A percentile compares a stretch with the other conserved stretches of the same genome.
Conservation (phyloP, 2,888 invertebrate species). For the Timema cristinae region DNA sequence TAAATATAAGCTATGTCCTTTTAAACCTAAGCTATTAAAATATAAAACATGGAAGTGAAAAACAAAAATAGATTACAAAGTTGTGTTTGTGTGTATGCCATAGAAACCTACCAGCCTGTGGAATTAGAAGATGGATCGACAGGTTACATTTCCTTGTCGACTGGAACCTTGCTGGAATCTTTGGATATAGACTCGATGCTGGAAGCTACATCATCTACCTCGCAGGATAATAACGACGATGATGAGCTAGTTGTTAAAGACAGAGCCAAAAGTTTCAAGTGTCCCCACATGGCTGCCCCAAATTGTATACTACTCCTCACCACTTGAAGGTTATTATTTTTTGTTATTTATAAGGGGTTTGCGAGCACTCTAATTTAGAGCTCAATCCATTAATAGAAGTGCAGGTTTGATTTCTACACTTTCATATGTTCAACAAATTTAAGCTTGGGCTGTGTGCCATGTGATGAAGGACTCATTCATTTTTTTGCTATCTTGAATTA, state of each 20-base stretch:
- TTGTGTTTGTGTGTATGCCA: conserved; percentile 15
- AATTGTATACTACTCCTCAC: conserved; percentile 49
- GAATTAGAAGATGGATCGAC: conserved; percentile 37
- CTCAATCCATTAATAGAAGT: neutral
- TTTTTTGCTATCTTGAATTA: too few species aligned
- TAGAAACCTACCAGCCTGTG: conserved; percentile 33
- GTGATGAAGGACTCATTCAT: too few species aligned
- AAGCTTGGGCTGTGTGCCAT: too few species aligned
- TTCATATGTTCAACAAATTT: too few species aligned
- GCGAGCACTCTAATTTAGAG: neutral
- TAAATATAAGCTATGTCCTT: neutral
- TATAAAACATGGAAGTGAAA: too few species aligned
- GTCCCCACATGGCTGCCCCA: conserved; percentile 48
- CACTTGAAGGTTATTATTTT: conserved; percentile 47
- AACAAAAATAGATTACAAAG: neutral
- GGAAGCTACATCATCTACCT: neutral
- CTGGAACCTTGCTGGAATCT: conserved; percentile 20
- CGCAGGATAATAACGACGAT: neutral
- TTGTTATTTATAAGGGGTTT: neutral
- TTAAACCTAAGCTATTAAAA: neutral
- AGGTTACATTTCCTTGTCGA: conserved; percentile 32
- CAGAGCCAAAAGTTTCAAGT: conserved; percentile 34
- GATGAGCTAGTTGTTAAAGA: conserved; percentile 18
- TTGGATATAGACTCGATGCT: conserved; percentile 9
- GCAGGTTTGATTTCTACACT: neutral